Evolutionary conservation across 2,888 invertebrate species (phyloP).

Genomic region (Molorchus minor): DNA sequence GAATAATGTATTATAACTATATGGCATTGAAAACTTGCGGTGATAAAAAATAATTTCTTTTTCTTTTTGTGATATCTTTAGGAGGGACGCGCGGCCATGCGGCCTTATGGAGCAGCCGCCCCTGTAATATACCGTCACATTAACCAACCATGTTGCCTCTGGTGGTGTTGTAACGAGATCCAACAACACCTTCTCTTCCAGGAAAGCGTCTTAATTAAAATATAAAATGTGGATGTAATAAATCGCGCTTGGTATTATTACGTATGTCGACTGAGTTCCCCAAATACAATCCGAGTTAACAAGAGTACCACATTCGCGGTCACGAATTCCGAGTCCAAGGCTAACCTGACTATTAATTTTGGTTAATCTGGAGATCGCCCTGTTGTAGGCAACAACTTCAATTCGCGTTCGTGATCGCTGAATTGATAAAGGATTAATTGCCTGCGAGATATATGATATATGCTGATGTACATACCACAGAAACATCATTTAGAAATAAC

Average conservation of each 20-base stretch:
- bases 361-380: conserved; percentile 47
- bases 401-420: conserved; percentile 34
- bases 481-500: too few species aligned
- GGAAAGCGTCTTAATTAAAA: conserved; percentile 7
- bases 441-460: conserved; percentile 9
- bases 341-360: conserved; percentile 52
- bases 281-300: conserved; percentile 31
- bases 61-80: too few species aligned
- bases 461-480: too few species aligned
- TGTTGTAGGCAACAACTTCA: conserved; percentile 24
- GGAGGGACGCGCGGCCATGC: too few species aligned
- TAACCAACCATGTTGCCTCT: conserved; percentile 1
- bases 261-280: conserved; percentile 16
- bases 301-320: conserved; percentile 35
- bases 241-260: conserved; percentile 16
- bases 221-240: conserved; percentile 6
- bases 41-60: too few species aligned
- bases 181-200: not conserved
- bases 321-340: conserved; percentile 42
- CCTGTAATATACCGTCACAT: too few species aligned
- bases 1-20: too few species aligned
- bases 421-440: conserved; percentile 26
- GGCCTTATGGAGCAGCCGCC: too few species aligned
- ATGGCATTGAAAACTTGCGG: too few species aligned
- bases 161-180: not conserved